phyloP scores from a whole-genome alignment of 1,140 invertebrate genomes.

The Pseudomyrmex concolor region DNA sequence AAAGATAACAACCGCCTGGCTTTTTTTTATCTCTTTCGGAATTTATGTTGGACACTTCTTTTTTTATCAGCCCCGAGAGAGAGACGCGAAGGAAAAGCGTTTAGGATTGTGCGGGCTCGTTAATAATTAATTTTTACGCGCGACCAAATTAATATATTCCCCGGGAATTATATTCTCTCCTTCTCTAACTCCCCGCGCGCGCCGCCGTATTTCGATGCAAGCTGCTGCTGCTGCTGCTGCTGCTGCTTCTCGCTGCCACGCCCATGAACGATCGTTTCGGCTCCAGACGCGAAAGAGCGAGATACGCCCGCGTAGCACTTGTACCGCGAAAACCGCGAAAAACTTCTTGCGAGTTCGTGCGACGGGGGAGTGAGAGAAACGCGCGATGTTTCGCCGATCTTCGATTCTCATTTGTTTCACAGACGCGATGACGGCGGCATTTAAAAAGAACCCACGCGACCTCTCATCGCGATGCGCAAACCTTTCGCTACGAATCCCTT shows the following conservation, averaged over 20 bases:
- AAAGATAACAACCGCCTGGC: neutral
- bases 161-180: neutral
- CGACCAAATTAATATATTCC: conserved; percentile 12
- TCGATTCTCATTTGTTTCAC: conserved; percentile 36
- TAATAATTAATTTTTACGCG: conserved; percentile 22
- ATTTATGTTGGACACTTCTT: neutral
- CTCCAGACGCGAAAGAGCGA: conserved; percentile 25
- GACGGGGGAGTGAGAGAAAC: neutral
- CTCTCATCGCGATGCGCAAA: conserved; percentile 7
- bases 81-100: neutral
- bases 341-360: neutral
- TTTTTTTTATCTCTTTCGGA: no score
- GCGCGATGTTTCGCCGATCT: conserved; percentile 12
- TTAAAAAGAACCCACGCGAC: conserved; percentile 22
- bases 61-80: neutral
- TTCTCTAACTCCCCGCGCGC: neutral
- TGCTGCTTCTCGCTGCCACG: conserved; percentile 44
- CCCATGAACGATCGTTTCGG: conserved; percentile 44
- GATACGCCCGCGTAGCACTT: conserved; percentile 7
- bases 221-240: conserved; percentile 8
- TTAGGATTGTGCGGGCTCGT: neutral
- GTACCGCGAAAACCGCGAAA: conserved; percentile 22
- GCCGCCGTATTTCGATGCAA: neutral
- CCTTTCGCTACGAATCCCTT: conserved; percentile 43
- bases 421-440: conserved; percentile 18